Conservation (phyloP, 2,797 vertebrate species). For the Pristis pectinata region DNA sequence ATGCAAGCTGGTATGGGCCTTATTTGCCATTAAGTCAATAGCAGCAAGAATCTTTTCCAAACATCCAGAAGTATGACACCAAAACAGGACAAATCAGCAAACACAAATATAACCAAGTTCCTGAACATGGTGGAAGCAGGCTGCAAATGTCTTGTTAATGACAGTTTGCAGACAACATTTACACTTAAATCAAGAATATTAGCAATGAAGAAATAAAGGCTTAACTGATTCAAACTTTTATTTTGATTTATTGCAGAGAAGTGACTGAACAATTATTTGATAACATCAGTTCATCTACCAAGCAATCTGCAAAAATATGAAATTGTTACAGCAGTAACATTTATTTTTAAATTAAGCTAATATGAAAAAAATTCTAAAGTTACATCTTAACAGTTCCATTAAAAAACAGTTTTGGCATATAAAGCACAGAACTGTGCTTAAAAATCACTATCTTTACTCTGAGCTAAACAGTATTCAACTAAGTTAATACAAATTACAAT, state of each 20-base stretch:
- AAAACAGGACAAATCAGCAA: constrained; percentile 30
- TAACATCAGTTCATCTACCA: constrained; percentile 45
- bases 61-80: constrained; percentile 40
- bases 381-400: constrained; percentile 36
- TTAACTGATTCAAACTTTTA: background rate
- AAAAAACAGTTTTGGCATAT: constrained; percentile 35
- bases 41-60: constrained; percentile 38
- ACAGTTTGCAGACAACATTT: background rate
- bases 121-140: background rate
- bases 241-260: constrained; percentile 54
- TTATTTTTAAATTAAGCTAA: constrained; percentile 40
- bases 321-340: constrained; percentile 37
- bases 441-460: constrained; percentile 17
- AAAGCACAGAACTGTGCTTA: constrained; percentile 10
- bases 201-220: background rate
- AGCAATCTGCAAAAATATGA: constrained; percentile 52
- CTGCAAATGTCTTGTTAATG: background rate
- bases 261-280: constrained; percentile 46
- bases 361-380: constrained; percentile 44
- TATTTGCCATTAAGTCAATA: background rate
- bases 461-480: constrained; percentile 34
- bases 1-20: background rate
- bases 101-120: constrained; percentile 40
- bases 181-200: background rate
- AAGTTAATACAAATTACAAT: constrained; percentile 34